Evolutionary conservation across 2,888 invertebrate species (phyloP).

Genomic region (Magallana nippona): DNA sequence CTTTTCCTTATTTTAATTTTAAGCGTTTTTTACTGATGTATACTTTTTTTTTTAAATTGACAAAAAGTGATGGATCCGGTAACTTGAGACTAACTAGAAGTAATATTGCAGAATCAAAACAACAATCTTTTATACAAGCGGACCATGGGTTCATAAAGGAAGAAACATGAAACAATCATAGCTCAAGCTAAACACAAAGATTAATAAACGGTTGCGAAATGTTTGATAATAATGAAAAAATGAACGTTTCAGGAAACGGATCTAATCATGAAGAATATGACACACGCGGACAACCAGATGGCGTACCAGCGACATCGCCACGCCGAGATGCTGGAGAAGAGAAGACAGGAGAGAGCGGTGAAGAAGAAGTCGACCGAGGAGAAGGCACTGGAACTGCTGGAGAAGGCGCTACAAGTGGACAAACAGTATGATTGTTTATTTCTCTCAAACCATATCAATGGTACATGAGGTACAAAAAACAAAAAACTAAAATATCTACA

Average conservation of each 20-base stretch:
- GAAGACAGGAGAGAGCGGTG: slow-evolving; percentile 60
- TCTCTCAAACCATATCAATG: too few relatives aligned
- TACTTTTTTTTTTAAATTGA: too few relatives aligned
- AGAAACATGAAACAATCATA: neutral
- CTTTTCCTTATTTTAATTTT: too few relatives aligned
- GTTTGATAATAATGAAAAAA: neutral
- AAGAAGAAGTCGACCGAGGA: slow-evolving; percentile 66
- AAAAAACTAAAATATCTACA: too few relatives aligned
- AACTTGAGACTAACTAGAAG: too few relatives aligned
- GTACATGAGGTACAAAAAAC: too few relatives aligned
- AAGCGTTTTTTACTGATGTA: too few relatives aligned
- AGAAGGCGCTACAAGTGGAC: slow-evolving; percentile 70
- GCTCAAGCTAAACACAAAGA: too few relatives aligned
- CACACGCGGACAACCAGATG: slow-evolving; percentile 60
- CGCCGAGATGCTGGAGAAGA: slow-evolving; percentile 63
- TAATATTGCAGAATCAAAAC: neutral
- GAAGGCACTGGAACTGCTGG: slow-evolving; percentile 68
- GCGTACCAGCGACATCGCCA: slow-evolving; percentile 68
- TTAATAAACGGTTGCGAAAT: too few relatives aligned
- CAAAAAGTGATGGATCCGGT: too few relatives aligned
- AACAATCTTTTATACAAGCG: neutral
- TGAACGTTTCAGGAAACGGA: slow-evolving; percentile 63
- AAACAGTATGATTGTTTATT: too few relatives aligned
- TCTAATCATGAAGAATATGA: slow-evolving; percentile 66
- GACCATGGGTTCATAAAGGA: too few relatives aligned